Evolutionary conservation across 2,797 vertebrate genomes (phyloP).

Genomic region (Fratercula arctica): DNA sequence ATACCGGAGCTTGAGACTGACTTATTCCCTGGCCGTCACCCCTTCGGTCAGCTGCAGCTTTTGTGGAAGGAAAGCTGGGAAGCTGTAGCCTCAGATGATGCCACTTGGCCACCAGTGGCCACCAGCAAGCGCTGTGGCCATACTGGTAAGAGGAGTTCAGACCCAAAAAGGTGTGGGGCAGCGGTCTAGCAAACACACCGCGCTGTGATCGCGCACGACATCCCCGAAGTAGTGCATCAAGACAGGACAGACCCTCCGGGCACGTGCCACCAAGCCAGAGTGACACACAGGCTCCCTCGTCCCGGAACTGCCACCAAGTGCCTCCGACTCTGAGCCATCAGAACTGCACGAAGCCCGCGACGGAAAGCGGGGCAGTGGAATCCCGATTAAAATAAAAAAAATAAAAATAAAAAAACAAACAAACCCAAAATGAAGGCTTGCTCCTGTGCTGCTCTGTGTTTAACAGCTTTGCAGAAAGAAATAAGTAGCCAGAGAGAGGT

Average conservation of each 20-base stretch:
- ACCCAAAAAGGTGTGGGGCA: background rate
- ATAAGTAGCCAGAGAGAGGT: background rate
- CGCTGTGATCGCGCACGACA: accelerated
- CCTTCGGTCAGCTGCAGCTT: background rate
- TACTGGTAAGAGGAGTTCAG: background rate
- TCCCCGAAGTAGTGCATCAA: background rate
- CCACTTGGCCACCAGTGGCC: background rate
- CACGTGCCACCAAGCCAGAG: background rate
- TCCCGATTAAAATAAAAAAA: background rate
- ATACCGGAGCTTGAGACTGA: background rate
- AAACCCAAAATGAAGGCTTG: background rate
- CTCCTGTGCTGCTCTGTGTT: background rate
- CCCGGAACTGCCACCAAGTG: background rate
- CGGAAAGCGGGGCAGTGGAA: background rate
- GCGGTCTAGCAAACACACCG: background rate
- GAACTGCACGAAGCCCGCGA: background rate
- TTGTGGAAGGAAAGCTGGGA: background rate
- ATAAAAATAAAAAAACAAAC: background rate
- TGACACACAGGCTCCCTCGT: background rate
- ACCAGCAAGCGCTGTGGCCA: background rate
- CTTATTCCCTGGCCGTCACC: background rate
- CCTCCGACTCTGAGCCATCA: background rate
- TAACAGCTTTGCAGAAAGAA: background rate
- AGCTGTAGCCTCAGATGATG: background rate
- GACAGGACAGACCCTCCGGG: background rate